Evolutionary conservation across 2,113 vertebrate genomes (phyloP), one percentile per base, ranked within the genome.

Genomic region (Craseonycteris thonglongyai): DNA sequence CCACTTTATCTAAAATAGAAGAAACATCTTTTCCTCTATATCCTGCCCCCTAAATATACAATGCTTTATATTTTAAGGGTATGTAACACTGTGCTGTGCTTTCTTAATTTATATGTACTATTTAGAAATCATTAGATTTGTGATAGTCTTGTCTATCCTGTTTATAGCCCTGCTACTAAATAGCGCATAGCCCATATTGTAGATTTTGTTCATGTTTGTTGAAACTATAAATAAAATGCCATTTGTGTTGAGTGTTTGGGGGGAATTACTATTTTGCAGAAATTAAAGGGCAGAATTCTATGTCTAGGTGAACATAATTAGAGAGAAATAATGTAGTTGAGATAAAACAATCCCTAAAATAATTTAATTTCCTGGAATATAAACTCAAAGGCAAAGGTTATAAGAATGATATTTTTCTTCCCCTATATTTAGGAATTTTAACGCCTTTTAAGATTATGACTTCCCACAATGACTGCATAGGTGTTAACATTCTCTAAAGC

Each of bases 191-290:
- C 1, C 4, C 8, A 24, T 63, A 28, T 9, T n/a, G 8, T 38
- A 83, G 22, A 54, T 75, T 90, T 79, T 18, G 61, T 24, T 72
- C 80, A 72, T 47, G 72, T 54, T 81, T 91, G 26, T 74, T 79
- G 15, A 21, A 86, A 94, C 7, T 54, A 89, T 68, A 72, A 81
- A 40, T 85, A 5, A 45, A 76, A 93, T n/a, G 1, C 0, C 3
- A 2, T 61, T 2, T 59, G 2, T 68, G 2, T 61, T 18, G 26
- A 3, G n/a, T n/a, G 6, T n/a, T n/a, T n/a, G 21, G 61, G 22
- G 10, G 14, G 13, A 9, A 28, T 35, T 38, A 9, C 2, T 35
- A 12, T 80, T 88, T 71, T 63, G 3, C n/a, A 51, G 38, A 68
- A 69, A 85, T 49, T 49, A 88, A 49, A 58, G 10, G 38, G 58